Base-by-base conservation (phyloP, 2,113 vertebrate species). In the Crocuta crocuta region DNA sequence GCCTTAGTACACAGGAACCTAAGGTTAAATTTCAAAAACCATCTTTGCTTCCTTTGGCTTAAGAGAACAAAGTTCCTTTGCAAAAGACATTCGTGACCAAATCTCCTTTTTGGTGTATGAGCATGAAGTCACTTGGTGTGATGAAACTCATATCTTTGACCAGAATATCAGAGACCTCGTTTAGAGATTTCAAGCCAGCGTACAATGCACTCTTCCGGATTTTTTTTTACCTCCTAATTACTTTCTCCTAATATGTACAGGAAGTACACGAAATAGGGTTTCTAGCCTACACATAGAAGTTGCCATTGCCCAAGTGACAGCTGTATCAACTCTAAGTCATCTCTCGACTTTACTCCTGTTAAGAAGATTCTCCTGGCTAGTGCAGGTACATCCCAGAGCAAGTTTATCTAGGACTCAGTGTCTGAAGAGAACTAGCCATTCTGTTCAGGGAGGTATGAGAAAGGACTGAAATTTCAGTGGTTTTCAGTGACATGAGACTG, bases 21-120 rank as follows among this genome's bases (percentile, higher is more conserved):
- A 76, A 91, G 24, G 71, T 74, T 94, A 91, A 68, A 84, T 88
- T 80, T 86, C 81, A 95, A 90, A 87, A 92, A 79, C 53, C 39
- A 53, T 71, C 76, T 89, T 68, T 86, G 78, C 33, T 71, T 95
- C 31, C 19, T 96, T 92, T 88, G n/a, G n/a, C 33, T 95, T 82
- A 74, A 35, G 7, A 89, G 17, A n/a, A 84, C 55, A 35, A 79
- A 88, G 53, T 53, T 83, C 79, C 45, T 95, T 93, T 55, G 66
- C 31, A 88, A 96, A 96, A 89, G 33, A 63, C 58, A 31, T 93
- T 78, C 39, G 15, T 83, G 50, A 85, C 26, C 48, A 68, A 63
- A 10, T 78, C 71, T 35, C 73, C 28, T 26, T 58, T 58, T 7
- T 76, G 43, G 33, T 0, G 0, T 9, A 12, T 45, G 5, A 90